phyloP scores from a whole-genome alignment of 1,140 invertebrate species.

The Anthonomus grandis region DNA sequence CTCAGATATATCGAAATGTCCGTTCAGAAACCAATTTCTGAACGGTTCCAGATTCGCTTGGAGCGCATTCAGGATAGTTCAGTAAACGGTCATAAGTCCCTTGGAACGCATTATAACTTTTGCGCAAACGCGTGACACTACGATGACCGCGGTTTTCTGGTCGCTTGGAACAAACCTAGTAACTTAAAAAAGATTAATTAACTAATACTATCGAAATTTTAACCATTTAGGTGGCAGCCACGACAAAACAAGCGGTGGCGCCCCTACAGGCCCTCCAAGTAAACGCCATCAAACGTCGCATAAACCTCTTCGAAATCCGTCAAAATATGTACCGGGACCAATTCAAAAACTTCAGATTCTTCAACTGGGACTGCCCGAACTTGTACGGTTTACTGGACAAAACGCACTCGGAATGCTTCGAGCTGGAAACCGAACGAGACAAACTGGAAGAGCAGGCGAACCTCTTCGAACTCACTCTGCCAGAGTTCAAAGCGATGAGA shows the following conservation, averaged over 20 bases:
- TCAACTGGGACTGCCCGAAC: slow-evolving; percentile 67
- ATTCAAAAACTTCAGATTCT: slow-evolving; percentile 65
- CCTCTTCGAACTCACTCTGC: slow-evolving; percentile 82
- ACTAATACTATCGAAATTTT: no score
- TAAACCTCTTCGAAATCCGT: slow-evolving; percentile 74
- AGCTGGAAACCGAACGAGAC: slow-evolving; percentile 68
- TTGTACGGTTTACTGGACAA: slow-evolving; percentile 75
- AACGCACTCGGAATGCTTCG: slow-evolving; percentile 62
- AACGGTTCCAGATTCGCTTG: no score
- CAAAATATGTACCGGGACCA: slow-evolving; percentile 74
- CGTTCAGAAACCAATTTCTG: no score
- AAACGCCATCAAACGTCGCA: slow-evolving; percentile 59
- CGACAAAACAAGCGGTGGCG: slow-evolving; percentile 82
- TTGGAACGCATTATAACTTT: no score
- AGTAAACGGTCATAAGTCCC: no score
- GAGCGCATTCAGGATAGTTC: no score
- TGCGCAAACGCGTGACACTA: no score
- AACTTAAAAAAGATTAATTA: no score
- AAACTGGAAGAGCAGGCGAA: slow-evolving; percentile 69
- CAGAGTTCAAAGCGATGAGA: slow-evolving; percentile 77
- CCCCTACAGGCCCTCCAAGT: slow-evolving; percentile 68
- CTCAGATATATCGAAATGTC: no score
- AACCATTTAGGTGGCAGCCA: slow-evolving; percentile 59
- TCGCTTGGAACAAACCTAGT: no score
- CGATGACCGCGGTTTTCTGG: no score